Evolutionary conservation across 2,888 invertebrate species (phyloP).

Genomic region (Rotaria macrura): DNA sequence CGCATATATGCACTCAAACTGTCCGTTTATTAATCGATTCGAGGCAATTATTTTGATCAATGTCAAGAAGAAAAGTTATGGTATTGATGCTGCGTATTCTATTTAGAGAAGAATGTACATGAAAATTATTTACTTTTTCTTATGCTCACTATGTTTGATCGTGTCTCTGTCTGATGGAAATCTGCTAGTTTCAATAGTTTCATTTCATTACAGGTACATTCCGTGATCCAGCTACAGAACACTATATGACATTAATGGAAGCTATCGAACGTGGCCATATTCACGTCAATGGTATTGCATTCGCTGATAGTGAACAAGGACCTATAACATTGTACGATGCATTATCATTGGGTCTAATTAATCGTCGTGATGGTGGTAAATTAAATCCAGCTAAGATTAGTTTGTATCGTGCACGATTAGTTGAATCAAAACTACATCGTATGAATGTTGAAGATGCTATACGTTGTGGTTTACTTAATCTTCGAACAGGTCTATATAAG

Average conservation of each 20-base stretch:
- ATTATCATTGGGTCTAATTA: slow-evolving; percentile 50
- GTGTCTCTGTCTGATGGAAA: too few species aligned
- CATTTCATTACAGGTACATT: slow-evolving; percentile 22
- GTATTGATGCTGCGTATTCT: too few species aligned
- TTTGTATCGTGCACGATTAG: slow-evolving; percentile 19
- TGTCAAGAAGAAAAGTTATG: too few species aligned
- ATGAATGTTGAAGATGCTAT: slow-evolving; percentile 33
- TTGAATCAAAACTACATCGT: slow-evolving; percentile 28
- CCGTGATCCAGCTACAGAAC: slow-evolving; percentile 27
- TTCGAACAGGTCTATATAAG: slow-evolving; percentile 45
- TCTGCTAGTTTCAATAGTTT: too few species aligned
- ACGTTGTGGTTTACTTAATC: slow-evolving; percentile 27
- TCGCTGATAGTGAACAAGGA: slow-evolving; percentile 29
- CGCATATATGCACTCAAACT: too few species aligned
- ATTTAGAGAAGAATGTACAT: too few species aligned
- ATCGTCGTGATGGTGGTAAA: slow-evolving; percentile 40
- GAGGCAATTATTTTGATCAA: too few species aligned
- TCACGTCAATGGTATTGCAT: slow-evolving; percentile 27
- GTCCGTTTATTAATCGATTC: too few species aligned
- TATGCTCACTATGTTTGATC: too few species aligned
- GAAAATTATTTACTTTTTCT: too few species aligned
- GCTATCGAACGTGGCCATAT: slow-evolving; percentile 33
- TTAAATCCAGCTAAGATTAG: slow-evolving; percentile 38
- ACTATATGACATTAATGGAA: slow-evolving; percentile 26
- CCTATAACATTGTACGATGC: slow-evolving; percentile 48